Base-by-base conservation (phyloP, 2,797 vertebrate genomes). In the Steatocranus sp. region DNA sequence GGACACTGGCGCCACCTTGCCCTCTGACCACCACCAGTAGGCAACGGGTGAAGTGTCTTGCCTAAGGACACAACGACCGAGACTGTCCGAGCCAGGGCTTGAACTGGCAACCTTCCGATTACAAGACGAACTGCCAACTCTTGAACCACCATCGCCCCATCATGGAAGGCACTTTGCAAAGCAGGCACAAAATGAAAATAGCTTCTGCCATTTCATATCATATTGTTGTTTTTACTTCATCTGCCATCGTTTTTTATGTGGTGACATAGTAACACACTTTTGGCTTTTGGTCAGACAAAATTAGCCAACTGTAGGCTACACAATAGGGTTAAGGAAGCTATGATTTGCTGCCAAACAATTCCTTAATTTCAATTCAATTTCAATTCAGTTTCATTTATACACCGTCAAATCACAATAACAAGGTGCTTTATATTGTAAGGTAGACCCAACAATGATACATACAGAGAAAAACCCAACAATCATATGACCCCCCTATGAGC, bases 1-100 rank as follows among this genome's bases (percentile, higher is more conserved):
- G 0, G n/a, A 50, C 48, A 14, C 0, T 3, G 50, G 2, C 11
- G 2, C 0, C 11, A 25, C 50, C 50, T 3, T 2, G 50, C 20
- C 20, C 50, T 53, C 50, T 53, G 20, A 25, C 23, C 20, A 51
- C 50, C 20, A 53, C 11, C 23, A 53, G 50, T 8, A 5, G 23
- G 50, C 20, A 14, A 25, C 11, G 1, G 20, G 50, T 8, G 50
- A 53, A 49, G 50, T 1, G 4, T 5, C 6, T 25, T 53, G 50
- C 20, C 20, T 20, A 14, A 53, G 20, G n/a, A 11, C 48, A 49
- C 48, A 20, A 49, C 9, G 2, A 49, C 18, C 5, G 3, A 11
- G 18, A 49, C 18, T 6, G 15, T 3, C 2, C 43, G 0, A 49
- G 48, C 48, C 9, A 49, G 48, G 6, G 11, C 20, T 53, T 4